Evolutionary conservation across 2,797 vertebrate species (phyloP).

Genomic region (Coreius guichenoti): DNA sequence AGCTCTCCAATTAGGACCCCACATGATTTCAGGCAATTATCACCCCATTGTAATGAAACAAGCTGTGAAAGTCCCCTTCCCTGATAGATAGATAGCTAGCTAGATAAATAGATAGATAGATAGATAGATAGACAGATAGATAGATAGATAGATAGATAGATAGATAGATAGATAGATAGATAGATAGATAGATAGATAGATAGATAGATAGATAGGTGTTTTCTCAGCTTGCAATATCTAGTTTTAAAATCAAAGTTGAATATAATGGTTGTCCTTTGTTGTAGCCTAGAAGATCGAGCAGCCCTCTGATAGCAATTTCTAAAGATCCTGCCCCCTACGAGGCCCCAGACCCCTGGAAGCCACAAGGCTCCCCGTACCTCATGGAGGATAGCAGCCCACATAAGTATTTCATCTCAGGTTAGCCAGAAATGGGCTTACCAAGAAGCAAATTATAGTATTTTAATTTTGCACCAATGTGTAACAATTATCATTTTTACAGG

Average conservation of each 20-base stretch:
- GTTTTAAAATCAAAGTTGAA: neutral
- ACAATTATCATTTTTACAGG: conserved; percentile 64
- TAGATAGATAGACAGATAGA: conserved; percentile 9
- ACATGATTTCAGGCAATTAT: conserved; percentile 52
- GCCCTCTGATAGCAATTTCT: conserved; percentile 57
- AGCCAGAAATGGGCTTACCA: conserved; percentile 1
- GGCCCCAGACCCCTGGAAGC: conserved; percentile 54
- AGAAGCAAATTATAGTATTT: neutral
- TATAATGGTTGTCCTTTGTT: conserved; percentile 39
- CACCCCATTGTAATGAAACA: conserved; percentile 16
- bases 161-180: conserved; percentile 18
- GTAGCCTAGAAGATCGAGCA: conserved; percentile 57
- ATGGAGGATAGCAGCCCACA: conserved; percentile 79
- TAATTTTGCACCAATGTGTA: neutral
- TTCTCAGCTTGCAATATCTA: neutral
- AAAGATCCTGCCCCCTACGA: conserved; percentile 58
- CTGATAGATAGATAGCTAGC: conserved; percentile 3
- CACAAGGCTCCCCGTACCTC: conserved; percentile 70
- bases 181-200: conserved; percentile 2
- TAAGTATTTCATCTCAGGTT: conserved; percentile 86
- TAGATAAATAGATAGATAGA: neutral
- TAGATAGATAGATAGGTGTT: neutral
- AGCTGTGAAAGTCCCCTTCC: conserved; percentile 7
- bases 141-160: conserved; percentile 5
- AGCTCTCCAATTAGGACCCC: conserved; percentile 27